These are phyloP conservation scores for Cartodere bifasciata DNA, from an alignment of 2,888 invertebrate species.

Conservation along the genomic window DNA sequence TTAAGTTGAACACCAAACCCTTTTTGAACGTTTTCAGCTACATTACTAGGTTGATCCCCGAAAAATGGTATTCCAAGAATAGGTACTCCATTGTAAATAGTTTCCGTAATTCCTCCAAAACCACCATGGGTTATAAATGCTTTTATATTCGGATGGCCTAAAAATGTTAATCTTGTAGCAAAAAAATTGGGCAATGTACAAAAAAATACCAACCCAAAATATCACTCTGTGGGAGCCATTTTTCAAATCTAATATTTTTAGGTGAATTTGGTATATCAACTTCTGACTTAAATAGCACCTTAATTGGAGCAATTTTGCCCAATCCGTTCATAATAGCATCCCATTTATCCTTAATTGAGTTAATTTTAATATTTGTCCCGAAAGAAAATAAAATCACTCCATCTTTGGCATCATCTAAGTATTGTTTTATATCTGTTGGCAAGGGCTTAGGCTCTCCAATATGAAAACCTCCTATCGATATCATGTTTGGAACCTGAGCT, in stretches of 20 bases:
- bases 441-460: constrained; percentile 18
- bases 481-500: constrained; percentile 25
- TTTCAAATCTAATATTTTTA: constrained; percentile 5
- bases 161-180: too few species aligned
- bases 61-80: constrained; percentile 19
- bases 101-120: constrained; percentile 18
- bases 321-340: constrained; percentile 11
- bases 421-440: constrained; percentile 15
- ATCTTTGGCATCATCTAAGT: constrained; percentile 16
- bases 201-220: constrained; percentile 9
- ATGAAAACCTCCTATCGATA: constrained; percentile 26
- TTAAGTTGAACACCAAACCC: constrained; percentile 5
- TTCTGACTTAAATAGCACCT: constrained; percentile 10
- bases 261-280: constrained; percentile 6
- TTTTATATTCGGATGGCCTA: constrained; percentile 19
- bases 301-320: constrained; percentile 6
- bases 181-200: too few species aligned
- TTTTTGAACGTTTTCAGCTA: constrained; percentile 3
- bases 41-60: constrained; percentile 19
- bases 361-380: constrained; percentile 19
- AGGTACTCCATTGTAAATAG: constrained; percentile 18
- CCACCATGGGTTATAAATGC: constrained; percentile 20
- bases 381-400: constrained; percentile 20
- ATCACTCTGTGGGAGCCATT: constrained; percentile 10
- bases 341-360: constrained; percentile 15